Evolutionary conservation across 2,888 invertebrate species (phyloP), one percentile per base, ranked within the genome.

Genomic region (Diplolepis rosae): DNA sequence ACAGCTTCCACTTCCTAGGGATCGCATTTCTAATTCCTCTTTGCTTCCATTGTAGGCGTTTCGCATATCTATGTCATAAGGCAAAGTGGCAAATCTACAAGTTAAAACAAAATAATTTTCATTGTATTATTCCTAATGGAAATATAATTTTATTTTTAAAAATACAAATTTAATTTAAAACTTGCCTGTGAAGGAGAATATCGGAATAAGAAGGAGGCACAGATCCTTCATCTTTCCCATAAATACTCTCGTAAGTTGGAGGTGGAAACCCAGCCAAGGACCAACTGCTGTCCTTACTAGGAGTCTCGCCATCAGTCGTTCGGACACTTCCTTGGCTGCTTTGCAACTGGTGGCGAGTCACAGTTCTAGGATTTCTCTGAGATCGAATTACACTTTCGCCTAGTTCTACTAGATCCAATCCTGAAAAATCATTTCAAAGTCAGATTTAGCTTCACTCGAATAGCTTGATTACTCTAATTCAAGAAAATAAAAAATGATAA

Each of bases 231-330:
- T 87, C 87, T 65, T 87, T 87, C 3, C 90, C 90, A 74, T 90
- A 91, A 69, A 91, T 90, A 72, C 91, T 90, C 65, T 91, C 91
- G 80, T 91, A 91, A 0, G 90, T 89, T 0, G 91, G 91, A 0
- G 91, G 91, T 2, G 90, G 90, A 50, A 89, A 88, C 22, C 35
- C 35, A 18, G 90, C 90, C 15, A 90, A 84, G 0, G 90, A 90
- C 4, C 87, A 85, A 30, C 90, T 87, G 51, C 90, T 88, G 7
- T 90, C 90, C 74, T 91, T 91, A 81, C 90, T 91, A n/a, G 90
- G 90, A 7, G 90, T 90, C 75, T 91, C 91, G 9, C 90, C 90
- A 69, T 90, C 90, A 79, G 90, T 85, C 67, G 86, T 86, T 7
- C 87, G 70, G 65, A 88, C 84, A 70, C 88, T 84, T 70, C 85